Base-by-base conservation (phyloP, 2,113 vertebrate species). In the Elephas maximus region DNA sequence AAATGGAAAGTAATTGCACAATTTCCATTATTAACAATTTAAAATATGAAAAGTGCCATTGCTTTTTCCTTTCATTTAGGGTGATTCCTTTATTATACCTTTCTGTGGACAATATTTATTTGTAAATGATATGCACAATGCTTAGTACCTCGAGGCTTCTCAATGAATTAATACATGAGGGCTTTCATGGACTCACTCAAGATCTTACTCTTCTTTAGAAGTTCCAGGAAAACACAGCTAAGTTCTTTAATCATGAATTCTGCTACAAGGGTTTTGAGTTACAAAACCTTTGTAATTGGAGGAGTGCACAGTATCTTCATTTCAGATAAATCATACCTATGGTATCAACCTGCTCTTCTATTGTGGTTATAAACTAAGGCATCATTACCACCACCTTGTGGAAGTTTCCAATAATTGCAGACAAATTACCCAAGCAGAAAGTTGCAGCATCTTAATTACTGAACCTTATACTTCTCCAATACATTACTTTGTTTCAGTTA, bases 401-500 rank as follows among this genome's bases (percentile, higher is more conserved):
- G 74, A 67, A 48, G 6, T 95, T 97, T 94, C 85, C 21, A 93
- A 95, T 81, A 97, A 97, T 97, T 97, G 88, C 93, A 97, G 94
- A 96, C 91, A 95, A 96, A 97, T 96, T 96, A 80, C 4, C 20
- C 1, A 86, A 95, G 48, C 21, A 79, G 26, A 95, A 94, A 91
- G 21, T 23, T 23, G 74, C 45, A 71, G 4, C 63, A 65, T 65
- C 51, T 78, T 90, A 20, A 93, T 21, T 84, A 44, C n/a, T 76
- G 60, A 96, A 78, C 6, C 33, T 82, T 57, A 93, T 2, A 74
- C 26, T 96, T 96, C 33, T 92, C 73, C 21, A 45, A 45, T 76
- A 82, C 30, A 73, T 88, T 60, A 48, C 12, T 94, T 96, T 85
- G 24, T 2, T 85, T 94, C 80, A 85, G 80, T 69, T 86, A 94